A percentile compares a stretch with the other conserved stretches of the same genome.
Conservation (phyloP, 2,888 invertebrate genomes). For the Diabrotica balteata region DNA sequence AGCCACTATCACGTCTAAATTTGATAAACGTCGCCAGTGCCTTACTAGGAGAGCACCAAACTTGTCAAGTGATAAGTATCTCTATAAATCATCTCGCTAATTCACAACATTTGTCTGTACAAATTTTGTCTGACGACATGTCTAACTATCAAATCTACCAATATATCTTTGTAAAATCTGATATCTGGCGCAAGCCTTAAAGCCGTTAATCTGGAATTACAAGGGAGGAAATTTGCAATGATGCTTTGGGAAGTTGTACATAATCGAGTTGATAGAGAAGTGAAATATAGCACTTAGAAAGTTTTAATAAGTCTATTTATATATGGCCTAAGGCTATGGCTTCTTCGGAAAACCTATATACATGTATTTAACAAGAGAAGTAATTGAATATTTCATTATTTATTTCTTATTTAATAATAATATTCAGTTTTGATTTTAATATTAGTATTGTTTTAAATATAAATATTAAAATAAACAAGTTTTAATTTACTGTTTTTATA, state of each 20-base stretch:
- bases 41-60: neutral
- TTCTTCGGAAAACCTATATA: too few species aligned
- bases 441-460: too few species aligned
- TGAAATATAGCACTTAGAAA: too few species aligned
- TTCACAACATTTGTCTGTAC: constrained; percentile 9
- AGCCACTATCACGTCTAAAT: neutral
- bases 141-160: constrained; percentile 4
- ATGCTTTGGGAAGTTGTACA: neutral
- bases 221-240: neutral
- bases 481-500: too few species aligned
- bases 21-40: neutral
- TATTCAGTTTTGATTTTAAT: too few species aligned
- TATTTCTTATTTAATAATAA: too few species aligned
- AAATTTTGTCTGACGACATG: constrained; percentile 11
- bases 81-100: constrained; percentile 4
- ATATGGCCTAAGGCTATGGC: too few species aligned
- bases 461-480: too few species aligned
- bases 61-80: constrained; percentile 11
- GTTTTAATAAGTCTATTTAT: too few species aligned
- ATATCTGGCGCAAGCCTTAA: constrained; percentile 3
- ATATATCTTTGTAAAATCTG: constrained; percentile 1
- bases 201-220: neutral
- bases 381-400: too few species aligned
- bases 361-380: too few species aligned
- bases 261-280: too few species aligned